Percentiles rank a stretch among this genome's conserved stretches.
Evolutionary conservation across 2,113 vertebrate genomes (phyloP).

Genomic region (Vanacampus margaritifer): DNA sequence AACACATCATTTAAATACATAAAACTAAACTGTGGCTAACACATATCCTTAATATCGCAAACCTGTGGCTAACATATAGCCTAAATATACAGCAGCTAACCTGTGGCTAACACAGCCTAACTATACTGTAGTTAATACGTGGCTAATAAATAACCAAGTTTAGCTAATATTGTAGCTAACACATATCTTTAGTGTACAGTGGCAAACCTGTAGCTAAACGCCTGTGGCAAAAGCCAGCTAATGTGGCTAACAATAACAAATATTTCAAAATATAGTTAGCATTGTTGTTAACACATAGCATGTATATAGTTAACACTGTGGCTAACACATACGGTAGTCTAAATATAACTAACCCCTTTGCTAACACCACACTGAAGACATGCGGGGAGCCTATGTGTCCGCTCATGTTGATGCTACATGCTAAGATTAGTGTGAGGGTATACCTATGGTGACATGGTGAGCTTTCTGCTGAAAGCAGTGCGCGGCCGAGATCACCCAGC

Average conservation of each 20-base stretch:
- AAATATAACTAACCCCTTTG: not conserved
- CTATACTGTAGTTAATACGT: not conserved
- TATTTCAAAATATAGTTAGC: too few relatives aligned
- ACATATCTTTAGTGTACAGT: too few relatives aligned
- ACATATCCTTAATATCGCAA: too few relatives aligned
- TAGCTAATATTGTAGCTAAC: too few relatives aligned
- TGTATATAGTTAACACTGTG: not conserved
- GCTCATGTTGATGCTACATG: not conserved
- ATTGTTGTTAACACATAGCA: too few relatives aligned
- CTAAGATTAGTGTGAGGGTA: not conserved
- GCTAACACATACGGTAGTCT: not conserved
- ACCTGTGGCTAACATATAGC: too few relatives aligned
- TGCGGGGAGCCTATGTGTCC: not conserved
- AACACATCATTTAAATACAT: not conserved
- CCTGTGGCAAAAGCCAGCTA: too few relatives aligned
- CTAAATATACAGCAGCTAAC: not conserved
- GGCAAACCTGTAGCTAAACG: too few relatives aligned
- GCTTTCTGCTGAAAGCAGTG: constrained; percentile 72
- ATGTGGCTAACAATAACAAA: too few relatives aligned
- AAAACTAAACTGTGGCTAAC: not conserved
- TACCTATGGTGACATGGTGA: constrained; percentile 75
- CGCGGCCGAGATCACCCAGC: constrained; percentile 81
- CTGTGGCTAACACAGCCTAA: not conserved
- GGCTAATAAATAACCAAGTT: not conserved
- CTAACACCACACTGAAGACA: not conserved